Percentiles rank a stretch among this genome's conserved stretches.
These are phyloP conservation scores for Ciconia stormi DNA, from an alignment of 2,113 vertebrate genomes.

Conservation along the genomic window DNA sequence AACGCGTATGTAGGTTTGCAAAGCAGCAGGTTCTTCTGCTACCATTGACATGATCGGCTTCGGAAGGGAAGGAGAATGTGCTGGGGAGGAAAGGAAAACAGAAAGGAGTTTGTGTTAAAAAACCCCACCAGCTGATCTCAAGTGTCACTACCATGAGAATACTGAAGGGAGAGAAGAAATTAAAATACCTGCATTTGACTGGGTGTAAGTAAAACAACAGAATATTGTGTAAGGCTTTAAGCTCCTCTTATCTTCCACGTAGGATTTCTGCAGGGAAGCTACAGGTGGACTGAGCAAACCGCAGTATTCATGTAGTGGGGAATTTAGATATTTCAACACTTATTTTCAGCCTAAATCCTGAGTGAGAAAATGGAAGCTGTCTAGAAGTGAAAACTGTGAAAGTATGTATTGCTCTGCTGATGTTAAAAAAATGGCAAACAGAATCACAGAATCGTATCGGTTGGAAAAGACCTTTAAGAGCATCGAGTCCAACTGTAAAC, in stretches of 20 bases:
- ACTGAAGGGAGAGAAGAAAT: neutral
- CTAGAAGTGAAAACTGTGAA: neutral
- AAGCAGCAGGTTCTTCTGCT: neutral
- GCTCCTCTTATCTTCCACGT: neutral
- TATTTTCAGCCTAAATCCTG: neutral
- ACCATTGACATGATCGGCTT: fast-evolving
- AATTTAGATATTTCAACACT: neutral
- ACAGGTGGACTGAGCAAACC: neutral
- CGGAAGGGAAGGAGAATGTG: neutral
- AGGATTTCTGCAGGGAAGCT: neutral
- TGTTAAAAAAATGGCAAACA: neutral
- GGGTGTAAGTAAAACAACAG: neutral
- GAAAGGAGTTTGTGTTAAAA: neutral
- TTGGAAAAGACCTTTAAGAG: too few relatives aligned
- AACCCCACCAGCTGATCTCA: neutral
- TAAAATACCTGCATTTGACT: neutral
- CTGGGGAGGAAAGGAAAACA: too few relatives aligned
- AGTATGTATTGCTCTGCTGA: neutral
- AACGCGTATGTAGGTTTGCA: neutral
- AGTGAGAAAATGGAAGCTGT: neutral
- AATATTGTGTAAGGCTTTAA: neutral
- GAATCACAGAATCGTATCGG: too few relatives aligned
- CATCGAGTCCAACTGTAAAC: too few relatives aligned
- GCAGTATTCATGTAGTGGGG: neutral
- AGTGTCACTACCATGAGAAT: neutral